A percentile compares a stretch with the other conserved stretches of the same genome.
These are phyloP conservation scores for Acanthosepion esculentum DNA, from an alignment of 2,888 invertebrate genomes.

Conservation along the genomic window DNA sequence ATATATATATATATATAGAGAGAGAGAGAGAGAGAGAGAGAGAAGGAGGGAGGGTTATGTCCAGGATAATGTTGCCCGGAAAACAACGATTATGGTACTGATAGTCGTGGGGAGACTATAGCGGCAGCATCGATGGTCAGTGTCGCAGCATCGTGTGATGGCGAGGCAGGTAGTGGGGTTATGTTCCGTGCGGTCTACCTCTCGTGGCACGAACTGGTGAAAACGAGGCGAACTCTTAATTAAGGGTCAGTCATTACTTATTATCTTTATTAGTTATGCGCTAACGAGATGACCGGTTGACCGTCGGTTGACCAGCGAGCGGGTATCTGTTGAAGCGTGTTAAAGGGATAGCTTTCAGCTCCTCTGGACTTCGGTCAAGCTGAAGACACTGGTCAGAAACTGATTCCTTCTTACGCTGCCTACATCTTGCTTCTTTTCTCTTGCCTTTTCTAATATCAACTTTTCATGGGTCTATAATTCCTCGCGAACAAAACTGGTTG, in stretches of 20 bases:
- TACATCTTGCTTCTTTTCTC: no score
- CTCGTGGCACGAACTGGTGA: not conserved
- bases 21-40: no score
- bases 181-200: not conserved
- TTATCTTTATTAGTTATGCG: not conserved
- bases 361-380: constrained; percentile 14
- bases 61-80: not conserved
- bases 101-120: not conserved
- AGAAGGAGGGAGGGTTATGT: not conserved
- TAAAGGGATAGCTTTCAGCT: constrained; percentile 15
- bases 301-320: not conserved
- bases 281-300: constrained; percentile 33
- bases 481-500: no score
- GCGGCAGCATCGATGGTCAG: not conserved
- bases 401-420: not conserved
- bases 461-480: no score
- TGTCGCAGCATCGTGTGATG: not conserved
- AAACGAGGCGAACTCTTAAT: not conserved
- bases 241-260: constrained; percentile 21
- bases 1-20: no score
- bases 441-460: no score
- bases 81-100: not conserved
- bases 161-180: not conserved
- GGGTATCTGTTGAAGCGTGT: not conserved
- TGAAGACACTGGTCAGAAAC: not conserved